Percentiles rank a stretch among this genome's conserved stretches.
Evolutionary conservation across 2,797 vertebrate genomes (phyloP).

Genomic region (Liparis tanakae): DNA sequence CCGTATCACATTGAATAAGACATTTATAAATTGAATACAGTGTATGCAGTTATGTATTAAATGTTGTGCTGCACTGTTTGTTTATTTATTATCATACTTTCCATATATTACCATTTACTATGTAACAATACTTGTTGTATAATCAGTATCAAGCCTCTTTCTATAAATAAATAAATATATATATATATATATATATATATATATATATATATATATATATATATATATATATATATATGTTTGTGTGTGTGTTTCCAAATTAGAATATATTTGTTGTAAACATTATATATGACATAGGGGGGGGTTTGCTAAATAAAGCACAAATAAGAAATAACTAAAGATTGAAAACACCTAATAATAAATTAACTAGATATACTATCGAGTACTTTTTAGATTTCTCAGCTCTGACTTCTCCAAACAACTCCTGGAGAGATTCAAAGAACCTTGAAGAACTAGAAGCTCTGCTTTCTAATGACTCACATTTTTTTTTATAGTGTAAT

Average conservation of each 20-base stretch:
- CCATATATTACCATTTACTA: neutral
- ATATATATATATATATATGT: neutral
- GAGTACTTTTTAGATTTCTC: conserved; percentile 15
- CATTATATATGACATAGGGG: neutral
- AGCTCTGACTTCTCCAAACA: conserved; percentile 13
- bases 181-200: neutral
- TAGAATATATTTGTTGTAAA: neutral
- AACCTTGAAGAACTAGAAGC: conserved; percentile 30
- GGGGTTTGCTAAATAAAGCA: neutral
- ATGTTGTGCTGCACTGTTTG: neutral
- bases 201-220: neutral
- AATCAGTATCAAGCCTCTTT: neutral
- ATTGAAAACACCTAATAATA: neutral
- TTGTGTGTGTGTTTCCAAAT: neutral
- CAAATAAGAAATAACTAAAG: neutral
- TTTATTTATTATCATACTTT: neutral
- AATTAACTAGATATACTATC: neutral
- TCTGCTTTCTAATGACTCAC: conserved; percentile 39
- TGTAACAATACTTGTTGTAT: neutral
- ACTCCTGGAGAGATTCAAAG: conserved; percentile 44
- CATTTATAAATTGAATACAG: neutral
- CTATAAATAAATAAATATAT: no score
- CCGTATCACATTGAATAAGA: neutral
- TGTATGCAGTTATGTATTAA: neutral
- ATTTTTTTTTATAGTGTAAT: conserved; percentile 24